phyloP scores from a whole-genome alignment of 2,797 vertebrate species.

The Eulemur albifrons region DNA sequence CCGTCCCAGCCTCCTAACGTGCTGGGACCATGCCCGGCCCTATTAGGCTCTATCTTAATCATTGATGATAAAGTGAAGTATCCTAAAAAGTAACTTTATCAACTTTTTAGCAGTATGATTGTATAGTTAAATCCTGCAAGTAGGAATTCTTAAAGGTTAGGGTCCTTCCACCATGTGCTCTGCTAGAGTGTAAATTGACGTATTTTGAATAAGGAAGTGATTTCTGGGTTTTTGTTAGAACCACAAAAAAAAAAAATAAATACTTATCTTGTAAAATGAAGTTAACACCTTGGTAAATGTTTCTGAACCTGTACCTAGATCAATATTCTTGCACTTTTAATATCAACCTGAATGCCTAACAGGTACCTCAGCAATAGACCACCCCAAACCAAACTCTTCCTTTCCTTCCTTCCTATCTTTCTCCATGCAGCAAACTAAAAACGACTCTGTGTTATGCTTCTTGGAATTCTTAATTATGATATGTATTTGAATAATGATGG shows the following conservation, averaged over 20 bases:
- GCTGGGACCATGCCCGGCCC: not conserved
- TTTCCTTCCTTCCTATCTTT: not conserved
- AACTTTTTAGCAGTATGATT: not conserved
- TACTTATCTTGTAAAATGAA: not conserved
- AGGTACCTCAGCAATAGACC: not conserved
- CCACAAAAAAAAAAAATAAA: not conserved
- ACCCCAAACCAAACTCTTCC: not conserved
- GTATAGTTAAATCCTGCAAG: not conserved
- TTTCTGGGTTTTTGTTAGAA: slow-evolving; percentile 20
- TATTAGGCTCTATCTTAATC: not conserved
- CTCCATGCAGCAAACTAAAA: not conserved
- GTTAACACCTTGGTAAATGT: not conserved
- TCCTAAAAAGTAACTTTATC: not conserved
- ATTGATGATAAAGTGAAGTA: not conserved
- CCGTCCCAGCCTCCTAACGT: not conserved
- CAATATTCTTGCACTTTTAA: not conserved
- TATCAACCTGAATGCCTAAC: not conserved
- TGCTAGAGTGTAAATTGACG: not conserved
- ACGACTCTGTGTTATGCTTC: not conserved
- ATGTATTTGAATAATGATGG: not conserved
- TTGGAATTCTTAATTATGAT: not conserved
- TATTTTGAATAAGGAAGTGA: not conserved
- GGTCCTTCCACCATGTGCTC: not conserved
- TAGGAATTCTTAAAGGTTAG: not conserved
- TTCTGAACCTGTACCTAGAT: not conserved